Percentiles rank a stretch among this genome's conserved stretches.
These are phyloP conservation scores for Panagrolaimus sp. DNA, from an alignment of 1,140 invertebrate species.

Conservation along the genomic window DNA sequence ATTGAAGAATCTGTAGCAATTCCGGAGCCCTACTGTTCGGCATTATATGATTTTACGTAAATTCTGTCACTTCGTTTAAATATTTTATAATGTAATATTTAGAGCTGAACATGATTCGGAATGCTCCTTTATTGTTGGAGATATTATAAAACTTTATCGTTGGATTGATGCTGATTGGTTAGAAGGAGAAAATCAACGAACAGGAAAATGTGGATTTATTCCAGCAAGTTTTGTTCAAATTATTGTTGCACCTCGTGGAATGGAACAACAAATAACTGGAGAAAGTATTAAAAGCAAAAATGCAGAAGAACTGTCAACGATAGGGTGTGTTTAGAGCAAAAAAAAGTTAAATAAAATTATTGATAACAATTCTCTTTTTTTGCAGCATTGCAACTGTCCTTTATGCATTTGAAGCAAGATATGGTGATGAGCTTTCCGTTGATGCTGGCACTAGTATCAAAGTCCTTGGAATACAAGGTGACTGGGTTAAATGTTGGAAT, in stretches of 20 bases:
- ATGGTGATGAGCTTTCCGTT: slow-evolving; percentile 38
- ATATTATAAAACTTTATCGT: background rate
- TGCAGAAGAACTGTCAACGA: background rate
- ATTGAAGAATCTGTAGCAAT: background rate
- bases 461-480: slow-evolving; percentile 29
- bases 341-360: background rate
- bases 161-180: slow-evolving; percentile 6
- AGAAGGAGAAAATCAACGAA: background rate
- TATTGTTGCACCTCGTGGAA: background rate
- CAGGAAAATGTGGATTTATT: background rate
- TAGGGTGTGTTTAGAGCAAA: slow-evolving; percentile 1
- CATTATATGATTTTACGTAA: slow-evolving; percentile 9
- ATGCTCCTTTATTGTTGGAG: background rate
- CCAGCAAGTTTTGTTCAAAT: slow-evolving; percentile 12
- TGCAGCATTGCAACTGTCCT: slow-evolving; percentile 47
- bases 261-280: slow-evolving; percentile 5
- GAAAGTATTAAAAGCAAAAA: slow-evolving; percentile 1
- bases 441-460: slow-evolving; percentile 40
- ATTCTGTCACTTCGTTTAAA: background rate
- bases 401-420: slow-evolving; percentile 48
- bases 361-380: background rate
- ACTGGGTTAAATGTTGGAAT: slow-evolving; percentile 48
- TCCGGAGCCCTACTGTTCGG: background rate
- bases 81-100: background rate
- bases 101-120: slow-evolving; percentile 1